A percentile compares a stretch with the other conserved stretches of the same genome.
phyloP scores from a whole-genome alignment of 2,797 vertebrate genomes.

The Psittacula echo region DNA sequence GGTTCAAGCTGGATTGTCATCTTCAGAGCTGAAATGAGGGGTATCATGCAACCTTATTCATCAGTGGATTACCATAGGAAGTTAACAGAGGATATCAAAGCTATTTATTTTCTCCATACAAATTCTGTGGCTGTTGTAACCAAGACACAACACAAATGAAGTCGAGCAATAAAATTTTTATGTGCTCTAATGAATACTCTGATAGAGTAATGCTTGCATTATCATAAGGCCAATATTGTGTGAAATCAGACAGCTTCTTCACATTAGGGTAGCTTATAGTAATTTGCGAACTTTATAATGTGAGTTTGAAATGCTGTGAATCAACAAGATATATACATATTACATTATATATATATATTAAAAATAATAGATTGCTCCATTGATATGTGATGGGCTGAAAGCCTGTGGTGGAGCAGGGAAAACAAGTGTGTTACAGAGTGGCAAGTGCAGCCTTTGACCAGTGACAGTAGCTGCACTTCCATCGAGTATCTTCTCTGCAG shows the following conservation, averaged over 20 bases:
- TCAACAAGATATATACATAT: constrained; percentile 1
- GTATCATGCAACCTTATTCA: neutral
- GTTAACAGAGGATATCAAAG: constrained; percentile 20
- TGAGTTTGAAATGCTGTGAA: constrained; percentile 71
- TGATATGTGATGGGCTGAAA: neutral
- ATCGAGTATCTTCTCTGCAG: neutral
- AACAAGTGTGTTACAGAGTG: neutral
- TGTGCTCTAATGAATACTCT: constrained; percentile 50
- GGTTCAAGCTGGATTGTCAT: constrained; percentile 9
- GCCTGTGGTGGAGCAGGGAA: neutral
- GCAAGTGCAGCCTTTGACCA: neutral
- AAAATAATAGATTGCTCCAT: neutral
- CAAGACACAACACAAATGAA: constrained; percentile 53
- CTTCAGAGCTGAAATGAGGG: constrained; percentile 44
- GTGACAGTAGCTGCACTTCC: neutral
- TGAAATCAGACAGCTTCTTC: constrained; percentile 61
- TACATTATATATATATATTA: neutral
- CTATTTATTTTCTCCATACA: constrained; percentile 55
- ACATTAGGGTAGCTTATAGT: constrained; percentile 50
- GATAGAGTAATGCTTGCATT: constrained; percentile 50
- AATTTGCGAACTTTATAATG: constrained; percentile 53
- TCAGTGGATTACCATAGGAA: constrained; percentile 15
- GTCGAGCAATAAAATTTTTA: constrained; percentile 69
- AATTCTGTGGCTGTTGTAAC: constrained; percentile 66
- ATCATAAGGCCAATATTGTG: constrained; percentile 32